Percentiles rank a stretch among this genome's conserved stretches.
Evolutionary conservation across 2,888 invertebrate genomes (phyloP).

Genomic region (Campoletis raptor): DNA sequence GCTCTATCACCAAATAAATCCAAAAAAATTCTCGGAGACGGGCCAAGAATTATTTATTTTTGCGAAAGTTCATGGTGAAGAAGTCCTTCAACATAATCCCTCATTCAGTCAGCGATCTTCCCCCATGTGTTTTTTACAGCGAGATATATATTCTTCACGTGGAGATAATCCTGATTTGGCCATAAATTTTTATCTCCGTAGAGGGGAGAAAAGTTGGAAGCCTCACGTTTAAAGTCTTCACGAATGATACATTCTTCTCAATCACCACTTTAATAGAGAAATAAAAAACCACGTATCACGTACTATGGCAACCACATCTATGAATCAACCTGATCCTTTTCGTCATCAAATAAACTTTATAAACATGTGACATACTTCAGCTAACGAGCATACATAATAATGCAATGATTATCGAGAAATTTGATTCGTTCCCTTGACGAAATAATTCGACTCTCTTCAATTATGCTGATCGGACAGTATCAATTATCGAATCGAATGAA

Average conservation of each 20-base stretch:
- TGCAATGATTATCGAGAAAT: conserved; percentile 12
- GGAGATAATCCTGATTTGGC: conserved; percentile 29
- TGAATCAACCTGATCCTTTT: conserved; percentile 26
- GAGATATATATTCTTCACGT: conserved; percentile 14
- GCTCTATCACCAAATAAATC: background rate
- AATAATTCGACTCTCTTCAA: conserved; percentile 6
- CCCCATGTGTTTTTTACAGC: background rate
- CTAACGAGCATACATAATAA: background rate
- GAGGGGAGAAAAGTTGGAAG: conserved; percentile 7
- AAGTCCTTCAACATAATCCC: conserved; percentile 6
- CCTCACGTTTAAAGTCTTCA: conserved; percentile 14
- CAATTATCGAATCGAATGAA: conserved; percentile 9
- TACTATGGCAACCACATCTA: background rate
- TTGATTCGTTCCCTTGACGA: conserved; percentile 28
- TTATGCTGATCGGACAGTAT: conserved; percentile 3
- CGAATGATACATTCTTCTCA: conserved; percentile 14
- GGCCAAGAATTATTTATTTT: background rate
- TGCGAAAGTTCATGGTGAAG: background rate
- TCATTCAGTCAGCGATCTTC: background rate
- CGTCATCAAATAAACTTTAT: conserved; percentile 15
- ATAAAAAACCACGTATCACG: conserved; percentile 25
- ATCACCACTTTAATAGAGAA: conserved; percentile 25
- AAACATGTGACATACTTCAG: background rate
- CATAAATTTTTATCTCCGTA: conserved; percentile 23
- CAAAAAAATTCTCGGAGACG: conserved; percentile 16